Evolutionary conservation across 2,888 invertebrate species (phyloP), one percentile per base, ranked within the genome.

Genomic region (Parascotia fuliginaria): DNA sequence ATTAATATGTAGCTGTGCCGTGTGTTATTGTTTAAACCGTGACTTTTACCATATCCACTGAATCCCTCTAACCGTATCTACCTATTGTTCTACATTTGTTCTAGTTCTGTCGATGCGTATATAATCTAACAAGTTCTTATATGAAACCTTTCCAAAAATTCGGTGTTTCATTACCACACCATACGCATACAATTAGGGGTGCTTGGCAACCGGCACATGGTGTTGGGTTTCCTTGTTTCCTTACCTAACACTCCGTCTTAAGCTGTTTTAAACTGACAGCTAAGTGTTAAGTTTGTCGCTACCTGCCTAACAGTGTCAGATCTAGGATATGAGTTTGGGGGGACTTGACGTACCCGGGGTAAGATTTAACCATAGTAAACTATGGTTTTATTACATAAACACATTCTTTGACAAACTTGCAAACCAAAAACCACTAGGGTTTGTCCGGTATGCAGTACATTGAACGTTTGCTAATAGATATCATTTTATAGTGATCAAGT

Each of bases 111-210:
- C 32, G 37, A 51, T 2, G 32, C 44, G 28, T 37, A 31, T 7
- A 50, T 45, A 45, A 51, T 51, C 31, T 36, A 43, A 12, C 9
- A 49, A 42, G 52, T 49, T 48, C 41, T 46, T 55, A 46, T 45
- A 50, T 51, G 69, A 68, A 68, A 65, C 69, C 69, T 24, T 24
- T 24, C 24, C 52, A 28, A 44, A 55, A 42, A 54, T 60, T 56
- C 32, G 60, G 69, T 68, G 49, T 65, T 47, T 58, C 42, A 61
- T 68, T 68, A 68, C 68, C 32, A 40, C 34, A 58, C 51, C 60
- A n/a, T n/a, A n/a, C n/a, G n/a, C n/a, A n/a, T n/a, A n/a, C 70
- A 64, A 73, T 70, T 70, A 65, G 64, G 70, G 65, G 47, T 42
- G 16, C 11, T 49, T 42, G 58, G 47, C 58, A 32, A 56, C 60